Evolutionary conservation across 1,140 invertebrate genomes (phyloP), one percentile per base, ranked within the genome.

Genomic region (Drosophila orosa): DNA sequence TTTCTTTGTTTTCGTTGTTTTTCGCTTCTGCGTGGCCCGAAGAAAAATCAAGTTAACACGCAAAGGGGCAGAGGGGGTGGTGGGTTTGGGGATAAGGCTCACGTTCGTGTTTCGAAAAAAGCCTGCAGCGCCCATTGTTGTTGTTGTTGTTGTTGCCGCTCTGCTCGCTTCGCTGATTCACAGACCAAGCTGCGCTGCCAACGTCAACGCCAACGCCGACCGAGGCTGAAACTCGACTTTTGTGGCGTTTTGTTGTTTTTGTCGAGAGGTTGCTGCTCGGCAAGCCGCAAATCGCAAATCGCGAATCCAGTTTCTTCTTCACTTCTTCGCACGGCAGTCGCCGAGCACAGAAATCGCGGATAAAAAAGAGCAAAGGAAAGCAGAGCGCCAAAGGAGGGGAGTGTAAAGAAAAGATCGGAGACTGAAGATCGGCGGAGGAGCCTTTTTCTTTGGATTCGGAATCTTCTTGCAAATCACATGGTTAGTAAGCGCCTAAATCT

Each of bases 21-120:
- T 74, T 58, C 47, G 39, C 62, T 40, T 54, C 57, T 66, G 40
- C 55, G 78, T 61, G 55, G 74, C 82, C 84, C 61, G 52, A 87
- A 87, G 83, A 87, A 87, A 85, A 87, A 87, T 87, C 83, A 87
- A 87, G 83, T 87, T 87, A 87, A 80, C 80, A 80, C 75, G 80
- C 83, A 79, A 63, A 56, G 50, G 22, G 40, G 58, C 22, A 5
- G 24, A 17, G 47, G 47, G 37, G 57, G 22, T 7, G 59, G 55
- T 42, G 45, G 35, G 37, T 3, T 35, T 52, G 29, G 42, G 52
- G 35, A 15, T 55, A 61, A 44, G 56, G 45, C 69, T 62, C 63
- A 39, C 67, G 68, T 61, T 80, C 67, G 74, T 79, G 57, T 62
- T 50, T 69, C 69, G 55, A 84, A 76, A 82, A 85, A 84, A 85